Evolutionary conservation across 1,140 invertebrate species (phyloP), one percentile per base, ranked within the genome.

Genomic region (Triops longicaudatus): DNA sequence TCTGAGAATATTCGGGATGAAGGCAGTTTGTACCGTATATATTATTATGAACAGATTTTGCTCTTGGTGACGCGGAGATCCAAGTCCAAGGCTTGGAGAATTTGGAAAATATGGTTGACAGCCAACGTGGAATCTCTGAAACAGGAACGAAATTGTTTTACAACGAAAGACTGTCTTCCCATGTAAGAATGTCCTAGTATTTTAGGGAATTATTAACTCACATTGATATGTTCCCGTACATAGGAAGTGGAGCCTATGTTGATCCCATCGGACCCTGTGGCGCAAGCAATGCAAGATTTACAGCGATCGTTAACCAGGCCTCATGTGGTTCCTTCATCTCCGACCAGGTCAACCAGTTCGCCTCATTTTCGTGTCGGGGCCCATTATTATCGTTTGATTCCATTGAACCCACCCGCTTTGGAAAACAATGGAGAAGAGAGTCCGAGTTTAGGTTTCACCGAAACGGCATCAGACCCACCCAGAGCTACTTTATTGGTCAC

Each of bases 401-500:
- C 50, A 22, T 22, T 63, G 22, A 63, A 63, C 22, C 50, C 50
- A 17, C 50, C 50, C 22, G 22, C 50, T 17, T 63, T 63, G 50
- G 50, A 22, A 22, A 63, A 17, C 0, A 63, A 9, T 17, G 50
- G 22, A 10, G 50, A 63, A 63, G 50, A 63, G 17, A 63, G 3
- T 14, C 50, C 17, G 14, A 63, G 5, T 17, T 63, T 63, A 14
- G 22, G 10, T 63, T 63, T 63, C 50, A 63, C n/a, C n/a, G 50
- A 63, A 63, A 6, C 10, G 50, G 50, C 50, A 14, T 63, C 50
- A 63, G 50, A 63, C 9, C 50, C 14, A 63, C 50, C 50, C 50
- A 63, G 50, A 63, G 50, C 50, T 63, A 63, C 50, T 4, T 22
- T 63, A 63, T 63, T 63, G 50, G 50, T 63, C 50, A 63, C 50